Conservation (phyloP, 2,888 invertebrate species). For the Dioctria linearis region DNA sequence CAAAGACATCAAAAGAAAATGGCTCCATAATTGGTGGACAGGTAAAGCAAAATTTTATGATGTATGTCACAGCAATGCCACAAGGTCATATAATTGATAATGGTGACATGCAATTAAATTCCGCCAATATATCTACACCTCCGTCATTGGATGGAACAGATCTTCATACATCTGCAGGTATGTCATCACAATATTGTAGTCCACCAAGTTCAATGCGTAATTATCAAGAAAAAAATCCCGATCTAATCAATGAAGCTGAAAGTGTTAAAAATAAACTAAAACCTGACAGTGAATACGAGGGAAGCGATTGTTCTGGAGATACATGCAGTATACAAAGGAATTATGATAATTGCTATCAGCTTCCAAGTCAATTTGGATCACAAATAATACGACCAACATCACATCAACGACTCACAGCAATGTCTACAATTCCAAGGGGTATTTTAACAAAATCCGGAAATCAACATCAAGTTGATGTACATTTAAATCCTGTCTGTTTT, state of each 20-base stretch:
- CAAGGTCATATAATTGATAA: constrained; percentile 62
- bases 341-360: constrained; percentile 69
- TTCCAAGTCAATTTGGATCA: constrained; percentile 74
- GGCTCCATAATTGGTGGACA: constrained; percentile 66
- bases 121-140: constrained; percentile 57
- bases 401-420: constrained; percentile 71
- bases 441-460: constrained; percentile 69
- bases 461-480: constrained; percentile 81
- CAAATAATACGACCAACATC: constrained; percentile 69
- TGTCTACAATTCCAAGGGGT: constrained; percentile 72
- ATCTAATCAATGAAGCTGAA: constrained; percentile 85
- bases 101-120: constrained; percentile 60
- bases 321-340: constrained; percentile 64
- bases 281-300: constrained; percentile 69
- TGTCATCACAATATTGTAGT: constrained; percentile 73
- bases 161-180: constrained; percentile 67
- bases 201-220: constrained; percentile 74
- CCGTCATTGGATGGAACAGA: constrained; percentile 64
- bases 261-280: constrained; percentile 73
- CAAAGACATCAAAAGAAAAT: constrained; percentile 65
- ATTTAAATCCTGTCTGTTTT: constrained; percentile 83
- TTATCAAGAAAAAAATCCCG: constrained; percentile 81
- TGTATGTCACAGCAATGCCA: constrained; percentile 66
- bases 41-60: constrained; percentile 69
- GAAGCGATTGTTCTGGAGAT: constrained; percentile 67